Base-by-base conservation (phyloP, 2,113 vertebrate species). In the Phrynosoma blainvillii region DNA sequence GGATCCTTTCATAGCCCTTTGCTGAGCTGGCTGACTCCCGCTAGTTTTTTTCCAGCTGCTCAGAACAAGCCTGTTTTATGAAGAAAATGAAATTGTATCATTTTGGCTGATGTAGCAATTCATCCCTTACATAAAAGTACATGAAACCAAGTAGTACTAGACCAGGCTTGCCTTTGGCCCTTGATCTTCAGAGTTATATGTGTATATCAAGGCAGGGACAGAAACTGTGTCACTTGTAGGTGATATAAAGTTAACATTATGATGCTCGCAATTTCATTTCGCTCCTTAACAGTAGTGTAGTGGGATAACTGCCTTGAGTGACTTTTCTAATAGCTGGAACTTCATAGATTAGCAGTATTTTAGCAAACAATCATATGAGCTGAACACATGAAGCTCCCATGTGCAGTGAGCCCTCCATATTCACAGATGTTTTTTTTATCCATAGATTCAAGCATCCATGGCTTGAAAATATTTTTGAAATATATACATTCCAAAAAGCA, bases 271-370 rank as follows among this genome's bases (percentile, higher is more conserved):
- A 89, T 90, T 2, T 4, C 81, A 40, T 79, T 90, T 91, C 87
- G 82, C 30, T 73, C 77, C 84, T 91, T 88, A 86, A 90, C 90
- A 81, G 82, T 75, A 32, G 82, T 79, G 65, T 78, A 77, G 73
- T 18, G 85, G 82, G 90, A 92, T 68, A 62, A 27, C 77, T 80
- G 52, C 27, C 27, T 13, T 32, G 52, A 59, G 66, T 92, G 89
- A 79, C 47, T 90, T 82, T 80, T 71, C 87, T 47, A 90, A 30
- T 36, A 85, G 82, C 74, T 90, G 71, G 92, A 87, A 76, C 14
- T 78, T 47, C 66, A n/a, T 1, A 21, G 30, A 79, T 79, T 27
- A 77, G 21, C 21, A 77, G 21, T 12, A 23, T 27, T 77, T 47
- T 25, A 12, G 40, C 47, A 23, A 47, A 21, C 40, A 42, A 13